Evolutionary conservation across 2,797 vertebrate species (phyloP), one percentile per base, ranked within the genome.

Genomic region (Gymnothorax reevesii): DNA sequence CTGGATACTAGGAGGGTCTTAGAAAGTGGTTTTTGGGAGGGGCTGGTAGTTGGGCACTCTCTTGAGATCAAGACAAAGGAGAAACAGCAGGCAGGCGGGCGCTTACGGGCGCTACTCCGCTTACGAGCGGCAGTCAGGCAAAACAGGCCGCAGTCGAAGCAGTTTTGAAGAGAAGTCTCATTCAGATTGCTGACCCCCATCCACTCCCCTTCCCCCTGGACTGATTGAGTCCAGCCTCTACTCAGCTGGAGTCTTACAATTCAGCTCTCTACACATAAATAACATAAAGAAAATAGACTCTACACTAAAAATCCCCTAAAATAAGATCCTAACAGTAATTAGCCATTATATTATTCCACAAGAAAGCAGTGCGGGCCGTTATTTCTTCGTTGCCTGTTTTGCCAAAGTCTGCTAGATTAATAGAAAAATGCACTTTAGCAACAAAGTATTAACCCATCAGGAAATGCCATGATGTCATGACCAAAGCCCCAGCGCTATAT

Each of bases 1-100:
- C 83, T 71, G 71, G 64, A 88, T 66, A 33, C 73, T 85, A 84
- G 20, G 62, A 62, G 42, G 77, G 33, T 75, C 80, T 87, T 59
- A 82, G 84, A 49, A 60, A 60, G 13, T 59, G 60, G 82, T 75
- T 54, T 12, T 9, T 9, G 84, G 6, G 27, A 84, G 86, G 88
- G 83, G 82, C 86, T 83, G 86, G 83, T 82, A 25, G 88, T 52
- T 84, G 10, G 12, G 12, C 82, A 66, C 57, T 79, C 73, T 86
- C 86, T 87, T 60, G 85, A 59, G 83, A 88, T 85, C 64, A 84
- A 87, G 85, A 88, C 83, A 89, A 89, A 87, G 55, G 49, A 82
- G 71, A 87, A 84, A 87, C 86, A 84, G 82, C 42, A 66, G 87
- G 52, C 84, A 52, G 82, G 79, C 80, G 69, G 83, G 83, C 87